These are phyloP conservation scores for Liopterus haemorrhoidalis DNA, from an alignment of 2,888 invertebrate genomes.

Conservation along the genomic window DNA sequence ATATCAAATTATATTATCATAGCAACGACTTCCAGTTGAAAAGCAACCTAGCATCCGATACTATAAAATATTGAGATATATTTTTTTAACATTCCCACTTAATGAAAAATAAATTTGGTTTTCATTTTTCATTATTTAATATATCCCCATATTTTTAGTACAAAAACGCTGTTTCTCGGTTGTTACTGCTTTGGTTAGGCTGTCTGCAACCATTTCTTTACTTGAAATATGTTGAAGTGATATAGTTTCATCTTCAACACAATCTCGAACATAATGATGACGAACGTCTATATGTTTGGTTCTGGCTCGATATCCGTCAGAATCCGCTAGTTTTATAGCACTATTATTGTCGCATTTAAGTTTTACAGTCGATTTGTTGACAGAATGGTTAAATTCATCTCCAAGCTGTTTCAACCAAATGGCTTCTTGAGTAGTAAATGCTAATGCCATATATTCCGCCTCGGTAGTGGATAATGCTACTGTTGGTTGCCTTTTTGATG, in stretches of 20 bases:
- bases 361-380: slow-evolving; percentile 3
- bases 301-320: slow-evolving; percentile 19
- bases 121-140: neutral
- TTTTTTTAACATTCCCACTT: too few relatives aligned
- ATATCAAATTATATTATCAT: too few relatives aligned
- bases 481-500: slow-evolving; percentile 21
- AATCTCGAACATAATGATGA: slow-evolving; percentile 25
- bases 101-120: too few relatives aligned
- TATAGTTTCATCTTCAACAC: slow-evolving; percentile 14
- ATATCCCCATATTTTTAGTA: slow-evolving; percentile 2
- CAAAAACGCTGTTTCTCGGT: neutral
- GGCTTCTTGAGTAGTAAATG: slow-evolving; percentile 31
- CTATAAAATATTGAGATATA: too few relatives aligned
- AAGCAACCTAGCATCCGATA: too few relatives aligned
- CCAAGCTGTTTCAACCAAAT: slow-evolving; percentile 27
- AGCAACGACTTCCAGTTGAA: too few relatives aligned
- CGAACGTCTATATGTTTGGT: slow-evolving; percentile 30
- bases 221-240: slow-evolving; percentile 17
- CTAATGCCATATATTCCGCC: slow-evolving; percentile 34
- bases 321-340: slow-evolving; percentile 24
- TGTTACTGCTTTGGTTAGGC: slow-evolving; percentile 37
- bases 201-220: slow-evolving; percentile 27
- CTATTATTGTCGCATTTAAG: slow-evolving; percentile 26
- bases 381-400: slow-evolving; percentile 6
- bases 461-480: slow-evolving; percentile 35